Conservation (phyloP, 2,113 vertebrate species). For the Hystrix cristata region DNA sequence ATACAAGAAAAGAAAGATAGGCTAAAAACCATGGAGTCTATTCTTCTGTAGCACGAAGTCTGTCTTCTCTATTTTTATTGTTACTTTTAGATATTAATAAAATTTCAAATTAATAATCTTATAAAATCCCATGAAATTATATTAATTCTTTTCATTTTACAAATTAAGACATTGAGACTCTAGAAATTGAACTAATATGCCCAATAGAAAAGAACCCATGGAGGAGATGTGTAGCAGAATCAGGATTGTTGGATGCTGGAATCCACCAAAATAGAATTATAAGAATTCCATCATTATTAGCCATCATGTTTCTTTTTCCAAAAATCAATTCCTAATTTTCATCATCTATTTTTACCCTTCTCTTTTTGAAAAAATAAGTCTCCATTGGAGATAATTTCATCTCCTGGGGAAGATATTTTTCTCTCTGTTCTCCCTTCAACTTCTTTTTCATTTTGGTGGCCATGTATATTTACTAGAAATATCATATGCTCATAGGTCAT, state of each 20-base stretch:
- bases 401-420: neutral
- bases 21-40: neutral
- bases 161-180: neutral
- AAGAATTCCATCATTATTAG: neutral
- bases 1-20: neutral
- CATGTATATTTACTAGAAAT: neutral
- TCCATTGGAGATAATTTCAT: neutral
- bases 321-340: neutral
- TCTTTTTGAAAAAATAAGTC: neutral
- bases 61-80: neutral
- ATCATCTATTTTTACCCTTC: neutral
- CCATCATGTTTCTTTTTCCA: neutral
- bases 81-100: constrained; percentile 1
- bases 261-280: neutral
- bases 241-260: neutral
- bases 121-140: neutral
- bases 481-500: neutral
- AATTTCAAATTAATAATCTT: neutral
- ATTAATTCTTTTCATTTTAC: neutral
- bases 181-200: neutral
- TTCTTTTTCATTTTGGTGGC: neutral
- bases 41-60: neutral
- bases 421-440: neutral
- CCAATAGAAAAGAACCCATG: neutral
- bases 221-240: neutral